A percentile compares a stretch with the other conserved stretches of the same genome.
Evolutionary conservation across 2,888 invertebrate species (phyloP).

Genomic region (Melanostoma scalare): DNA sequence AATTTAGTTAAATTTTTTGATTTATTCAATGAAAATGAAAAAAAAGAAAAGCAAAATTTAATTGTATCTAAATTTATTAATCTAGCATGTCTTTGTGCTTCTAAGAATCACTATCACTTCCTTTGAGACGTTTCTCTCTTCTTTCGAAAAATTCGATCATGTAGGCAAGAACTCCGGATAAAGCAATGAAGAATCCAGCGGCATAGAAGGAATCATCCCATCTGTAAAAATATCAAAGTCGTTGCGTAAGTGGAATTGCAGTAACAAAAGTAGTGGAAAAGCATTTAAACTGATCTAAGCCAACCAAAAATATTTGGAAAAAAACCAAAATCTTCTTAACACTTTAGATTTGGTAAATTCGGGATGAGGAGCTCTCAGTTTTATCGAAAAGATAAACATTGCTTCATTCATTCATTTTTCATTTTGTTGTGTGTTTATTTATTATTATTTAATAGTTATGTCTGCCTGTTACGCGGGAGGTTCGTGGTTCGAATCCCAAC

Average conservation of each 20-base stretch:
- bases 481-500: too few species aligned
- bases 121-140: constrained; percentile 77
- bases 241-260: background rate
- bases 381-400: too few species aligned
- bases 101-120: constrained; percentile 80
- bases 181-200: constrained; percentile 90
- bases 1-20: constrained; percentile 73
- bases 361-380: too few species aligned
- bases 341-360: too few species aligned
- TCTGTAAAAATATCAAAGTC: constrained; percentile 74
- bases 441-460: too few species aligned
- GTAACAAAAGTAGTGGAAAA: too few species aligned
- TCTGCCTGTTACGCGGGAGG: too few species aligned
- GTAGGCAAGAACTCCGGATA: constrained; percentile 85
- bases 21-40: constrained; percentile 76
- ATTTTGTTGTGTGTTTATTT: too few species aligned
- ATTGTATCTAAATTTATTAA: constrained; percentile 12
- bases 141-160: constrained; percentile 80
- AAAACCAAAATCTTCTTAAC: too few species aligned
- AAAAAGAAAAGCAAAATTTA: constrained; percentile 31
- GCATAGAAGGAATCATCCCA: constrained; percentile 92
- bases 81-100: constrained; percentile 59
- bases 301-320: too few species aligned
- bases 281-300: too few species aligned
- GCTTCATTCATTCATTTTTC: too few species aligned